phyloP scores from a whole-genome alignment of 2,113 vertebrate genomes.

The Scalopus aquaticus region DNA sequence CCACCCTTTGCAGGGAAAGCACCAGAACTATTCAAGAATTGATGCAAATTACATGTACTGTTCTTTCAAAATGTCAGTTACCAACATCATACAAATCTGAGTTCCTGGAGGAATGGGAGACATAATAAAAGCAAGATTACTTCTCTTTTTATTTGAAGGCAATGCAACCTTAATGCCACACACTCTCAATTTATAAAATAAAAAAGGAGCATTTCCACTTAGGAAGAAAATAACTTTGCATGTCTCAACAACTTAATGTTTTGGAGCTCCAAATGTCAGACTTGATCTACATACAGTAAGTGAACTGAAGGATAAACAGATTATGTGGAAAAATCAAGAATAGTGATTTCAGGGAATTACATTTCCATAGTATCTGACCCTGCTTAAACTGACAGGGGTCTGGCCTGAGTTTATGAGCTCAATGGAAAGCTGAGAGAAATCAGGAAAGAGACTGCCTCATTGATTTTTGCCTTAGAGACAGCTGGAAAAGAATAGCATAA shows the following conservation, averaged over 20 bases:
- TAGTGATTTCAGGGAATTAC: background rate
- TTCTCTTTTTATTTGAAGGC: background rate
- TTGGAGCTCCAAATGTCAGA: background rate
- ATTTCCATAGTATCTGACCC: background rate
- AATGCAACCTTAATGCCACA: background rate
- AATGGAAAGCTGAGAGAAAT: constrained; percentile 19
- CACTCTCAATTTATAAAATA: background rate
- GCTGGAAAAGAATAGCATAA: background rate
- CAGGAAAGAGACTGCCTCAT: background rate
- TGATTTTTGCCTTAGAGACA: background rate
- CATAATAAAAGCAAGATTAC: background rate
- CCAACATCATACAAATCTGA: background rate
- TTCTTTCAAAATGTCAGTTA: constrained; percentile 55
- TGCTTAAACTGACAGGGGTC: background rate
- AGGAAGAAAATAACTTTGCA: background rate
- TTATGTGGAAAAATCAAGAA: background rate
- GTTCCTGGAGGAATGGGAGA: background rate
- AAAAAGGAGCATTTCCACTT: background rate
- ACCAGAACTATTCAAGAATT: background rate
- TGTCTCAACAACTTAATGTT: background rate
- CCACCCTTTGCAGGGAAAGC: constrained; percentile 22
- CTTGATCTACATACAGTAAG: background rate
- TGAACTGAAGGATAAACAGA: background rate
- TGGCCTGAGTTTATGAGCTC: background rate
- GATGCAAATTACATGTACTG: constrained; percentile 10